Evolutionary conservation across 1,140 invertebrate genomes (phyloP).

Genomic region (Vollenhovia emeryi): DNA sequence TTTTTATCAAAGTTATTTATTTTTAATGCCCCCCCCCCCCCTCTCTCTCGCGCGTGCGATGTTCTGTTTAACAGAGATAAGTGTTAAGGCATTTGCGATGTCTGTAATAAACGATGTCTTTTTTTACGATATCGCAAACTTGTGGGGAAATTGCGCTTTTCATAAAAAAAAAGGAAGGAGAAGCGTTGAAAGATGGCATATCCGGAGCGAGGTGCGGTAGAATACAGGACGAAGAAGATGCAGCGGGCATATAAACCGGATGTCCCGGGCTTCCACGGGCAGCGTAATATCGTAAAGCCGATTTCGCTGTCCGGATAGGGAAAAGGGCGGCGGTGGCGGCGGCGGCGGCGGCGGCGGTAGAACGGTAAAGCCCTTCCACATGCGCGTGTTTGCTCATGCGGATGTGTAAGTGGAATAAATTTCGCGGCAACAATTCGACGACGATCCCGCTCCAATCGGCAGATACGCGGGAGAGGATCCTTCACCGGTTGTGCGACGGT

Average conservation of each 20-base stretch:
- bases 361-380: conserved; percentile 52
- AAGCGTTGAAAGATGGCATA: conserved; percentile 34
- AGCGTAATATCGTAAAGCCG: conserved; percentile 77
- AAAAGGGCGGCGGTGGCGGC: conserved; percentile 66
- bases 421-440: conserved; percentile 78
- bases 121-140: conserved; percentile 34
- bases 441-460: conserved; percentile 72
- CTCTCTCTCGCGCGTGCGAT: no score
- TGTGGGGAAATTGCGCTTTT: conserved; percentile 8
- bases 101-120: not conserved
- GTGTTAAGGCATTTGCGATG: not conserved
- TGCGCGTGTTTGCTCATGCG: conserved; percentile 45
- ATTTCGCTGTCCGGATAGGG: conserved; percentile 64
- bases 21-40: not conserved
- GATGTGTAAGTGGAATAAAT: conserved; percentile 76
- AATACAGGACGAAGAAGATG: conserved; percentile 51
- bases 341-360: not conserved
- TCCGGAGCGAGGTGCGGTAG: not conserved
- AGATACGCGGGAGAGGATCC: conserved; percentile 61
- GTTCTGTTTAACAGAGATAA: not conserved
- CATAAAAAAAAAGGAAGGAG: not conserved
- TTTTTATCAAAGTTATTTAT: not conserved
- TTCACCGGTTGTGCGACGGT: conserved; percentile 11
- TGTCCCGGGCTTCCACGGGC: conserved; percentile 55
- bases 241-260: conserved; percentile 67